Base-by-base conservation (phyloP, 2,888 invertebrate genomes). In the Drosophila longiperda region DNA sequence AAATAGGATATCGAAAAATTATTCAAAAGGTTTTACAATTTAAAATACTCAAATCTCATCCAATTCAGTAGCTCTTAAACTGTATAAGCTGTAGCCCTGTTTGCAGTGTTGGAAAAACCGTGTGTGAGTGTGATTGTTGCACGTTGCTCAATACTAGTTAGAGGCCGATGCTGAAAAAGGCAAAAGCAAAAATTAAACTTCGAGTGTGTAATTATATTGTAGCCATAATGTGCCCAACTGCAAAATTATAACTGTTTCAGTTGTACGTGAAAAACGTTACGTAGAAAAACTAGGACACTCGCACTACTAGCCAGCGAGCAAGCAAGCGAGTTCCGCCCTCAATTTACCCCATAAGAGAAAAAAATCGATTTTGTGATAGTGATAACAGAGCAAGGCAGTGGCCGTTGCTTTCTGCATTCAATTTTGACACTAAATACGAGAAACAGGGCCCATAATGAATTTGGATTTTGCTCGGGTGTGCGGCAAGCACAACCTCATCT, bases 401-500 rank as follows among this genome's bases (percentile, higher is more conserved):
- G 54, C 62, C 45, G 79, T 60, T 49, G 60, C 66, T 78, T 60
- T 55, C 54, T 68, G 57, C 53, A 50, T 63, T 67, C 34, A 63
- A 53, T 52, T 69, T 33, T 45, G 34, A 62, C 36, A 54, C 32
- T 57, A 53, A 26, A 36, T 11, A 34, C 20, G 38, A 45, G 26
- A 50, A 67, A 53, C 58, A 54, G 38, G 49, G 38, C 20, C 53
- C 69, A 23, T 15, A 9, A 92, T 92, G 91, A 90, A 91, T 87
- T 83, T 90, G 75, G 89, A 91, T 83, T 91, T 91, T 76, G 78
- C 74, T 40, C 90, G 98, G 97, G 97, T 99, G 95, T 97, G 98
- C 95, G 98, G 98, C 93, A 96, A 95, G 94, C 97, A 98, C 95
- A 96, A 95, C 94, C 96, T 96, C 92, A 95, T 98, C 93, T 99